Conservation (phyloP, 2,797 vertebrate genomes). For the Hemitrygon akajei region DNA sequence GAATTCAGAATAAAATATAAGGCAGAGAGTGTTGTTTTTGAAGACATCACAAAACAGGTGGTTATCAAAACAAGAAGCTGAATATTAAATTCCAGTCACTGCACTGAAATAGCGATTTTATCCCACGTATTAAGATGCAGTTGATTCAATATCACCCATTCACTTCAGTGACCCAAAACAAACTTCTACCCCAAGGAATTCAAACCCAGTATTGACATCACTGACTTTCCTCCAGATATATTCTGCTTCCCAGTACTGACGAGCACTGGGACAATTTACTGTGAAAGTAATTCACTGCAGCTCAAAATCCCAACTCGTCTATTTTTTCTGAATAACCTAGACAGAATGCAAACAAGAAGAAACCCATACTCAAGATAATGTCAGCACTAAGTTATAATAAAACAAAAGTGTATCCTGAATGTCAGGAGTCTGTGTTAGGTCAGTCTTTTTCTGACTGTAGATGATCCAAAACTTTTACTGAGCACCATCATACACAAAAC, state of each 20-base stretch:
- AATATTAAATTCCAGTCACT: too few species aligned
- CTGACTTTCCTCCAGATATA: neutral
- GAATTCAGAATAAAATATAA: neutral
- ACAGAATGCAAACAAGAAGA: neutral
- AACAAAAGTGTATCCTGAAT: neutral
- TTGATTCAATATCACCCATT: too few species aligned
- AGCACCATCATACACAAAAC: neutral
- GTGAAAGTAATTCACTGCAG: neutral
- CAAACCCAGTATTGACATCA: neutral
- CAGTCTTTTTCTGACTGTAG: neutral
- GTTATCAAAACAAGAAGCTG: too few species aligned
- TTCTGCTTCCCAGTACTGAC: neutral
- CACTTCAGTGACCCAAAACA: too few species aligned
- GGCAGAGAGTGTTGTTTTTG: too few species aligned
- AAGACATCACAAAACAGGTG: too few species aligned
- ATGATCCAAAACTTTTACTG: neutral
- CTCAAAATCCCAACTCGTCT: neutral
- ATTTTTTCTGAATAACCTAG: neutral
- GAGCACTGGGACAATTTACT: neutral
- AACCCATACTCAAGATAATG: neutral
- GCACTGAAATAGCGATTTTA: too few species aligned
- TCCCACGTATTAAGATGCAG: too few species aligned
- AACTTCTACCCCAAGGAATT: neutral
- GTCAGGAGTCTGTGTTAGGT: neutral
- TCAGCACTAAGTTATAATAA: neutral